A percentile compares a stretch with the other conserved stretches of the same genome.
Conservation (phyloP, 2,113 vertebrate genomes). For the Manacus vitellinus region DNA sequence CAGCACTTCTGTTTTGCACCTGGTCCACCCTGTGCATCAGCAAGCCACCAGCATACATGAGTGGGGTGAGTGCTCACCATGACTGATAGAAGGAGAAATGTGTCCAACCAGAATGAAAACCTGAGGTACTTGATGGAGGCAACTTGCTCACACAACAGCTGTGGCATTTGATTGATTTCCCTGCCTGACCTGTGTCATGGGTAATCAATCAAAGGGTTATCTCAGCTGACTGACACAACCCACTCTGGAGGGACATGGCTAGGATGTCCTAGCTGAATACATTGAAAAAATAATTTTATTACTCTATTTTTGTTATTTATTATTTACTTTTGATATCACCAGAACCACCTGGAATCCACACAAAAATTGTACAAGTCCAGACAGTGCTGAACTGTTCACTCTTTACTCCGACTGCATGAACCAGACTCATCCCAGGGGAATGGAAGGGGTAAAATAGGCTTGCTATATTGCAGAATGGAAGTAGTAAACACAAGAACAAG, state of each 20-base stretch:
- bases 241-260: neutral
- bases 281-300: neutral
- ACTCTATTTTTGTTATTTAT: neutral
- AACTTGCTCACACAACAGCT: neutral
- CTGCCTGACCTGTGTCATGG: neutral
- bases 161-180: neutral
- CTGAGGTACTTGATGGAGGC: neutral
- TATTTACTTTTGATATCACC: neutral
- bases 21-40: neutral
- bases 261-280: neutral
- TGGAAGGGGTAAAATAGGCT: neutral
- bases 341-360: neutral
- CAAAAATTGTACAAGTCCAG: neutral
- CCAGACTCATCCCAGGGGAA: neutral
- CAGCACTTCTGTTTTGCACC: rapidly evolving
- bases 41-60: rapidly evolving
- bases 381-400: neutral
- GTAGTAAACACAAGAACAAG: neutral
- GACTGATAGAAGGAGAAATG: neutral
- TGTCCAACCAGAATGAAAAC: neutral
- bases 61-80: neutral
- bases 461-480: neutral
- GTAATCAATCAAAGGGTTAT: neutral
- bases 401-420: neutral
- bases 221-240: neutral